Conservation (phyloP, 2,113 vertebrate species). For the Myxocyprinus asiaticus region DNA sequence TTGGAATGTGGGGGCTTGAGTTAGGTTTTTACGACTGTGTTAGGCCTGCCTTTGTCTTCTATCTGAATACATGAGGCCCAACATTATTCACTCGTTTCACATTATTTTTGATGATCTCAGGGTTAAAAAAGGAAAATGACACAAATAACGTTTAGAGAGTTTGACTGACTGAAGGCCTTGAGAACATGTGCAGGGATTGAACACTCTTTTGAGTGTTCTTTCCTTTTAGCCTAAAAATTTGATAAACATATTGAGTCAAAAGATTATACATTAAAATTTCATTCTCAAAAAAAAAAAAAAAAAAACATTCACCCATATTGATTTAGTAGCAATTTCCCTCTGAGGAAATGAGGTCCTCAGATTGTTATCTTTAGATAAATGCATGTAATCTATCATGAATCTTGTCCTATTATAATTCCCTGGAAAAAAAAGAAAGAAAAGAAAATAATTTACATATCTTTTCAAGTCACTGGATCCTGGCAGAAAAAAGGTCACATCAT, state of each 20-base stretch:
- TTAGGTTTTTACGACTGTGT: too few relatives aligned
- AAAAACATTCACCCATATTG: constrained; percentile 27
- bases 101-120: constrained; percentile 63
- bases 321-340: constrained; percentile 20
- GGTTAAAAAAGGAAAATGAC: constrained; percentile 31
- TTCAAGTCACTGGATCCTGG: constrained; percentile 57
- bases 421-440: constrained; percentile 35
- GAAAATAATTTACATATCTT: constrained; percentile 59
- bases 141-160: constrained; percentile 48
- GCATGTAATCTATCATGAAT: constrained; percentile 38
- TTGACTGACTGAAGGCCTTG: constrained; percentile 55
- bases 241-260: constrained; percentile 55
- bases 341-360: constrained; percentile 37
- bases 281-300: background rate
- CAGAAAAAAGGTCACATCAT: constrained; percentile 21
- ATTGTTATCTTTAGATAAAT: constrained; percentile 35
- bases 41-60: too few relatives aligned
- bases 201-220: constrained; percentile 44
- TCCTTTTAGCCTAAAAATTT: constrained; percentile 56
- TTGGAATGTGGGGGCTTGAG: too few relatives aligned
- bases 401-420: constrained; percentile 16
- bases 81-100: constrained; percentile 78
- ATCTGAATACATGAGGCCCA: too few relatives aligned
- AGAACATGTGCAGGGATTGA: constrained; percentile 59
- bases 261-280: constrained; percentile 47